Evolutionary conservation across 2,113 vertebrate species (phyloP).

Genomic region (Epinephelus moara): DNA sequence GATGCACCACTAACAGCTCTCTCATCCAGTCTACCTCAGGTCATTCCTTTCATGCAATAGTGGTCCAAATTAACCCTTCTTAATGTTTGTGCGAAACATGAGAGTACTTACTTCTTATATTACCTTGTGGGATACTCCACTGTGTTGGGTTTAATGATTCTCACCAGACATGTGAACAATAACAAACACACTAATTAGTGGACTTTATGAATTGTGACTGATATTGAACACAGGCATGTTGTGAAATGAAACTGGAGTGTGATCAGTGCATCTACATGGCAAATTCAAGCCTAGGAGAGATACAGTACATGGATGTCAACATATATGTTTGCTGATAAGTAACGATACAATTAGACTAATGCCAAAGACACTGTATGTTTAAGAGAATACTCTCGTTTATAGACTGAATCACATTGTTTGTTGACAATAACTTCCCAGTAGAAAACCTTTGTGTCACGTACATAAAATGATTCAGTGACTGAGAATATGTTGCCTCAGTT

Average conservation of each 20-base stretch:
- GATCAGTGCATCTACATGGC: not conserved
- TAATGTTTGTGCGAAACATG: not conserved
- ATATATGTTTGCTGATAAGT: not conserved
- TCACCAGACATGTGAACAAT: not conserved
- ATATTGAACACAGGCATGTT: slow-evolving; percentile 15
- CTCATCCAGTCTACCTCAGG: not conserved
- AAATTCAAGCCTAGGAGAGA: not conserved
- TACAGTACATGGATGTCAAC: not conserved
- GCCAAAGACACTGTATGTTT: not conserved
- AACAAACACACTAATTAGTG: not conserved
- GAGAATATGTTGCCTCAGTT: too few relatives aligned
- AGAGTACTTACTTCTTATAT: not conserved
- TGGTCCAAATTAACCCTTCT: too few relatives aligned
- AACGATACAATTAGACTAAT: not conserved
- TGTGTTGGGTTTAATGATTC: not conserved
- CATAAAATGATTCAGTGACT: too few relatives aligned
- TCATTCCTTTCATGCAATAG: not conserved
- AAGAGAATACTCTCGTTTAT: not conserved
- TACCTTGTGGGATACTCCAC: not conserved
- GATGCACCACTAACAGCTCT: slow-evolving; percentile 34
- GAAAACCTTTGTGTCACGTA: too few relatives aligned
- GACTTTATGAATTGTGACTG: not conserved
- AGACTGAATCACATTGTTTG: too few relatives aligned
- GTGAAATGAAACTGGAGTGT: not conserved
- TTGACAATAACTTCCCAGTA: too few relatives aligned